These are phyloP conservation scores for Andrena marginata DNA, from an alignment of 2,888 invertebrate genomes.

Conservation along the genomic window DNA sequence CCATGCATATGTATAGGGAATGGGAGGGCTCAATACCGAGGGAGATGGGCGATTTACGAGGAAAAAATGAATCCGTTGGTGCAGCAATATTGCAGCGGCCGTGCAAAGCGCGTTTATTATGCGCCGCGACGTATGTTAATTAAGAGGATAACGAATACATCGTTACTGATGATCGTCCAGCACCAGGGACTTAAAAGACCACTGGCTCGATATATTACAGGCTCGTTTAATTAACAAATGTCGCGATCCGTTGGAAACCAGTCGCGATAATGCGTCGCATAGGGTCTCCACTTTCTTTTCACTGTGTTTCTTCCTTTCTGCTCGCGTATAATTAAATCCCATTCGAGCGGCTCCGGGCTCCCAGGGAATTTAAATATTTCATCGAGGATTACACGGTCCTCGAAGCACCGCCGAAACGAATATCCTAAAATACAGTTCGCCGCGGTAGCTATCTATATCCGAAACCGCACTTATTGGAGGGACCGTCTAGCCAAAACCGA, in stretches of 20 bases:
- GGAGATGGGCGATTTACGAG: constrained; percentile 43
- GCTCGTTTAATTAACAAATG: constrained; percentile 43
- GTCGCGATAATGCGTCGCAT: not conserved
- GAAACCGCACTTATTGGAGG: constrained; percentile 55
- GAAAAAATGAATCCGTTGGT: constrained; percentile 40
- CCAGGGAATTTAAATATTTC: constrained; percentile 48
- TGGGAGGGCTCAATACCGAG: not conserved
- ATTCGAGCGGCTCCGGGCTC: not conserved
- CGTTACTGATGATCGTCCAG: constrained; percentile 22
- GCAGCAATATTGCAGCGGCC: constrained; percentile 24
- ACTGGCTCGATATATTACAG: constrained; percentile 36
- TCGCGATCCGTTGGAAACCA: constrained; percentile 4
- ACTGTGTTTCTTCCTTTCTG: not conserved
- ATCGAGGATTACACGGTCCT: constrained; percentile 30
- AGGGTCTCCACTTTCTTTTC: not conserved
- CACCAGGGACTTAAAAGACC: constrained; percentile 23
- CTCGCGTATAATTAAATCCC: constrained; percentile 29
- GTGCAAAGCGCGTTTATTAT: constrained; percentile 43
- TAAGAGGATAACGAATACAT: constrained; percentile 49
- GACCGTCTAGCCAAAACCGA: constrained; percentile 58
- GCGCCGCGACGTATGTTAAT: constrained; percentile 52
- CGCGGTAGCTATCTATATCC: constrained; percentile 28
- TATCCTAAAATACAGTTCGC: constrained; percentile 36
- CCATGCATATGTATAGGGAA: constrained; percentile 53
- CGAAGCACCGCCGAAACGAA: constrained; percentile 23